Conservation (phyloP, 2,888 invertebrate species). For the Caenorhabditis sp. region DNA sequence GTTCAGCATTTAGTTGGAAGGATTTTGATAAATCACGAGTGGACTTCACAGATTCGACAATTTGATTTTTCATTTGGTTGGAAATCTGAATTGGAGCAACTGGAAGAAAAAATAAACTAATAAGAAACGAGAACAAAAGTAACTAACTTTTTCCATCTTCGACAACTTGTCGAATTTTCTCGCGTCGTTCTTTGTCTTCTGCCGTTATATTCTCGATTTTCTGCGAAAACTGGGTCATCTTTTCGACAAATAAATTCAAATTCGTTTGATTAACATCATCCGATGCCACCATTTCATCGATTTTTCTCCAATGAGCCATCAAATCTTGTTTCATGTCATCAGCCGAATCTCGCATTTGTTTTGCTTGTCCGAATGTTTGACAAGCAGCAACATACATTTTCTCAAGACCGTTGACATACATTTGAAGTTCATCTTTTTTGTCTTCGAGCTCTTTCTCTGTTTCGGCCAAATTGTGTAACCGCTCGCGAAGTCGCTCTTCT, state of each 20-base stretch:
- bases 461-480: conserved; percentile 30
- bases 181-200: not conserved
- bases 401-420: conserved; percentile 27
- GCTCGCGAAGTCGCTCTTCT: conserved; percentile 28
- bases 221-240: not conserved
- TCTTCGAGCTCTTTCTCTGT: conserved; percentile 43
- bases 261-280: conserved; percentile 13
- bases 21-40: not conserved
- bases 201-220: not conserved
- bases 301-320: conserved; percentile 25
- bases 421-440: conserved; percentile 33
- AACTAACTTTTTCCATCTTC: not conserved
- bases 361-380: conserved; percentile 8
- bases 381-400: conserved; percentile 21
- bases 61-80: not conserved
- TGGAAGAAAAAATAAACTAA: not conserved
- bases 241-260: not conserved
- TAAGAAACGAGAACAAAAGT: not conserved
- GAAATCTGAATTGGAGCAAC: not conserved
- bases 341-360: conserved; percentile 21
- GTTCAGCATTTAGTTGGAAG: conserved; percentile 3
- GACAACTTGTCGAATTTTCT: not conserved
- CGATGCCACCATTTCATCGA: conserved; percentile 30
- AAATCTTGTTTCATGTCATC: conserved; percentile 21
- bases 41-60: not conserved